Evolutionary conservation across 2,888 invertebrate species (phyloP), one percentile per base, ranked within the genome.

Genomic region (Chesias legatella): DNA sequence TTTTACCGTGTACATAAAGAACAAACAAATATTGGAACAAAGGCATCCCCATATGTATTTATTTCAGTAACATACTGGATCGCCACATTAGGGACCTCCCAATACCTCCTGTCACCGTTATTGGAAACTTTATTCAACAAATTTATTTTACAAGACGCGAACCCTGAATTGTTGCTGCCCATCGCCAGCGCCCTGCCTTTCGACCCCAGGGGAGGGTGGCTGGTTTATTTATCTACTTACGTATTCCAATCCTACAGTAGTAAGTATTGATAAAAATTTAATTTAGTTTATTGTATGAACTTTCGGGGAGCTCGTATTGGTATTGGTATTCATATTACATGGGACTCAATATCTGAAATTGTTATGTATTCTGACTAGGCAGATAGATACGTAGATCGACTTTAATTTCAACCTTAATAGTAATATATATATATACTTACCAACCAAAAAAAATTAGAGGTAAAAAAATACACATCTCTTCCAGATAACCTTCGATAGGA

Each of bases 161-260:
- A 67, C 2, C 42, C 29, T 10, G 53, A 53, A 10, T 22, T 58
- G 9, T 23, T 50, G 7, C 37, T 70, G 0, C 58, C 65, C 1
- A 29, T 62, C 1, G 37, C 43, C n/a, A 33, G 51, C 8, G 52
- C 38, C 11, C 65, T 60, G 30, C 67, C 67, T 0, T 61, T 69
- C 33, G 35, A 57, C 10, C 41, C 55, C 2, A 51, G 43, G 1
- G 33, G 33, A 13, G 56, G 52, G 43, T 63, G 56, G 57, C 1
- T 37, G n/a, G 43, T 44, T 23, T 69, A 67, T 42, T 13, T 58
- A n/a, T 23, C 40, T 1, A 39, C 47, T 11, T 65, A 65, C 33
- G 39, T 41, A 6, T 58, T 63, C 34, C 58, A 67, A 36, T 1
- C 28, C 7, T 60, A 52, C 30, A 34, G 45, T 10, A 33, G 70